Evolutionary conservation across 2,797 vertebrate species (phyloP), one percentile per base, ranked within the genome.

Genomic region (Neomorphus geoffroyi): DNA sequence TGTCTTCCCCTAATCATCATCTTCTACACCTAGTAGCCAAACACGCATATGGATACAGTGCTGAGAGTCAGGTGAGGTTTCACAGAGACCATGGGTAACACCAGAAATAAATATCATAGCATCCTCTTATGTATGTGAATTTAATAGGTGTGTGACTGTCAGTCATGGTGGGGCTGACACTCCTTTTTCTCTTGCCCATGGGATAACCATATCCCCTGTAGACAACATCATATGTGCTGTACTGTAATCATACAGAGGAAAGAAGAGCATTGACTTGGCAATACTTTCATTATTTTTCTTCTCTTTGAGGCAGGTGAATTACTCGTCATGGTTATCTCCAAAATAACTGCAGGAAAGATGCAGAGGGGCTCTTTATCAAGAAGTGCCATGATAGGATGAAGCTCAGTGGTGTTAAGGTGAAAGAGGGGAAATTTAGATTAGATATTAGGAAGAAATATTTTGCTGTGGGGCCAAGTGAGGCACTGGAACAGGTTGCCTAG

Each of bases 41-140:
- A 57, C 4, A 2, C 13, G 16, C 11, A 2, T 30, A 41, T 37
- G n/a, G 35, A 22, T 16, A 7, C 0, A 0, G 7, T 58, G 64
- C 64, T 82, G 26, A 46, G 84, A 21, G 23, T 2, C 33, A 14
- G 37, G 33, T 48, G 32, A 7, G 43, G 46, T 73, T 88, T 75
- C 2, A 1, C 41, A 50, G 12, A 43, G 23, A 30, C 4, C 15
- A 10, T 37, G 1, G 1, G 5, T 75, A 64, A 58, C 26, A 69
- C 35, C 35, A 77, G 48, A n/a, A 24, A 2, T 11, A 37, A 60
- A 43, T 14, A 37, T 70, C 19, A 6, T 4, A 35, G 46, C 17
- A 73, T 64, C 10, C 7, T 80, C 4, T 62, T 83, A 35, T 0
- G 0, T 46, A 5, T 26, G 13, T 67, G 72, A 66, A 62, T 82